phyloP scores from a whole-genome alignment of 2,888 invertebrate genomes.

The Dioctria linearis region DNA sequence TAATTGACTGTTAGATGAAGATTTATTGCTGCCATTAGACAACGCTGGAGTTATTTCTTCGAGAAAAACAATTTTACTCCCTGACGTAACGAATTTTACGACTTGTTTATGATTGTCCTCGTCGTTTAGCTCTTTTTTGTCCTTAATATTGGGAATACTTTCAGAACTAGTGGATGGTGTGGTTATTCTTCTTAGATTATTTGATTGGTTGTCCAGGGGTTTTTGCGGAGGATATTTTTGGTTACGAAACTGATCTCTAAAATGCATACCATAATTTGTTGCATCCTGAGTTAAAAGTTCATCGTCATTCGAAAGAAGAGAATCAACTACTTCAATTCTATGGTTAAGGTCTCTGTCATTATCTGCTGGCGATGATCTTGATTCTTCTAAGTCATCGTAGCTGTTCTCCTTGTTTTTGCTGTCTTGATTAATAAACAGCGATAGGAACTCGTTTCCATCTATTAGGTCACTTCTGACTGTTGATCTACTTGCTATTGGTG shows the following conservation, averaged over 20 bases:
- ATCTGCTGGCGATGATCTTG: neutral
- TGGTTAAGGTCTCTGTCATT: slow-evolving; percentile 15
- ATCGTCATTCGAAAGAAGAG: slow-evolving; percentile 49
- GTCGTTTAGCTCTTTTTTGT: neutral
- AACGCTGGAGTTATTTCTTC: slow-evolving; percentile 61
- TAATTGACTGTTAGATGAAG: neutral
- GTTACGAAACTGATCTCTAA: slow-evolving; percentile 59
- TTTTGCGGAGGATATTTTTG: slow-evolving; percentile 25
- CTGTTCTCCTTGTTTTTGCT: slow-evolving; percentile 27
- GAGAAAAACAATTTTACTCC: slow-evolving; percentile 68
- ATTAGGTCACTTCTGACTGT: slow-evolving; percentile 66
- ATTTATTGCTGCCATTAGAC: slow-evolving; percentile 51
- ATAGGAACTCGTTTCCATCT: slow-evolving; percentile 69
- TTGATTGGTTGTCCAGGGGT: neutral
- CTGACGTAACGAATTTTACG: slow-evolving; percentile 67
- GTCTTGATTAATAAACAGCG: slow-evolving; percentile 65
- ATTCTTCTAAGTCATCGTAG: slow-evolving; percentile 40
- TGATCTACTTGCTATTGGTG: slow-evolving; percentile 42
- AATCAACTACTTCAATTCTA: slow-evolving; percentile 36
- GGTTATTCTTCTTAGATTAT: neutral
- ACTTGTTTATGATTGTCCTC: slow-evolving; percentile 62
- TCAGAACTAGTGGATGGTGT: neutral
- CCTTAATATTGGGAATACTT: neutral
- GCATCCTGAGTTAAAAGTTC: slow-evolving; percentile 60
- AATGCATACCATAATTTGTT: slow-evolving; percentile 49